A percentile compares a stretch with the other conserved stretches of the same genome.
Evolutionary conservation across 2,113 vertebrate genomes (phyloP).

Genomic region (Apodemus speciosus): DNA sequence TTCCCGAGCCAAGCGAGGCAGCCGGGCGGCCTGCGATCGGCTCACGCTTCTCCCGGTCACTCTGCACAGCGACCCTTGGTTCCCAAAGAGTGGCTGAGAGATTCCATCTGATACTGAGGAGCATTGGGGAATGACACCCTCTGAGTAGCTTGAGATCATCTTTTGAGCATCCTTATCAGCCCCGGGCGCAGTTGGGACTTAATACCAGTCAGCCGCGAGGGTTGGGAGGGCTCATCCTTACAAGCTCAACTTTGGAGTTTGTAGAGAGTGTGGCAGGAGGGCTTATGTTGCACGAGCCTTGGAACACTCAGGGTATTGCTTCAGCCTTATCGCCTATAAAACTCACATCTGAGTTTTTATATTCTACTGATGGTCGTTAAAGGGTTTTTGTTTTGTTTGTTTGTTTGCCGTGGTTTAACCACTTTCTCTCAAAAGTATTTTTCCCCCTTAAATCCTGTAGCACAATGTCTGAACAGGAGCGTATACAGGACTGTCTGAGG

Average conservation of each 20-base stretch:
- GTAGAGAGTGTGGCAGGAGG: too few relatives aligned
- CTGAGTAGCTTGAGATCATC: accelerated
- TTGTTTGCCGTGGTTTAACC: not conserved
- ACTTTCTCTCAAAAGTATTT: accelerated
- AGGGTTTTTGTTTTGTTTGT: too few relatives aligned
- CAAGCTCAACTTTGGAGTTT: not conserved
- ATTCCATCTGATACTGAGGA: not conserved
- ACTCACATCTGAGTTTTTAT: not conserved
- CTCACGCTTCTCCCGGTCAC: not conserved
- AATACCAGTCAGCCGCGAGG: not conserved
- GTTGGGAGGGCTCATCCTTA: not conserved
- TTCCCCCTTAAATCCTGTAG: not conserved
- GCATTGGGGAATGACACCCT: not conserved
- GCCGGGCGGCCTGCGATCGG: not conserved
- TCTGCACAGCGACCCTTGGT: not conserved
- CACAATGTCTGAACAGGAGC: conserved; percentile 83
- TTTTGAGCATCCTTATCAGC: not conserved
- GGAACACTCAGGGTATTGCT: not conserved
- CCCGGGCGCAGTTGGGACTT: not conserved
- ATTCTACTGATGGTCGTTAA: not conserved
- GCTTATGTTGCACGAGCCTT: not conserved
- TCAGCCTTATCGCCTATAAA: not conserved
- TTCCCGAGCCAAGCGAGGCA: too few relatives aligned
- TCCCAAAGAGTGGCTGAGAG: not conserved
- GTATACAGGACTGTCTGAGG: conserved; percentile 85